Evolutionary conservation across 2,113 vertebrate genomes (phyloP), one percentile per base, ranked within the genome.

Genomic region (Petroica traversi): DNA sequence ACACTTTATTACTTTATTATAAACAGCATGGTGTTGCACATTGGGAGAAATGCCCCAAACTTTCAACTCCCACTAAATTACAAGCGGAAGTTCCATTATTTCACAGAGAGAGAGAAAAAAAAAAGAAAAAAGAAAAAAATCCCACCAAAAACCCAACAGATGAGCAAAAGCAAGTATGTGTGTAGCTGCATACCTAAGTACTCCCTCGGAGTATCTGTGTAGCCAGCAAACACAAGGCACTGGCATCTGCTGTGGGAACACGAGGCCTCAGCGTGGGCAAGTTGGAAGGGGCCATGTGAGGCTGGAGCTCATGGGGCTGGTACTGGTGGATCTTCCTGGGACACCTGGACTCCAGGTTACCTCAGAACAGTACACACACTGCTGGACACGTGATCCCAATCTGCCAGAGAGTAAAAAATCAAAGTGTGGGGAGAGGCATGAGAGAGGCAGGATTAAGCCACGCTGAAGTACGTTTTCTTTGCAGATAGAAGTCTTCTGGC

Each of bases 311-410:
- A 49, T 33, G 79, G 15, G 73, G 81, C 75, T 80, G 71, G 41
- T 51, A 55, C 63, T 91, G 91, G 63, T 7, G 28, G 11, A 63
- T 51, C 71, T 85, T 51, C 43, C 72, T 51, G 72, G 58, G 92
- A 59, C 79, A 80, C 88, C 63, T 90, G 62, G 94, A 89, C 85
- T 95, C 85, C 46, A 49, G 91, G 91, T 94, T 92, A 63, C 84
- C 96, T 91, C 88, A 43, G 82, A 83, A 74, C 66, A 31, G 67
- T 88, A 87, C 89, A 95, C 91, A 68, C 22, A 12, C 45, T 26
- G 69, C 41, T 66, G 68, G 86, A 77, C 69, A 91, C 69, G 4
- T 2, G 25, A 15, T 75, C 36, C 43, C 26, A 26, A 61, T 24
- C 15, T 22, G 61, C 36, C 62, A 85, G 69, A 78, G 80, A 93